These are phyloP conservation scores for Petaurus breviceps DNA, from an alignment of 2,113 vertebrate species.

Conservation along the genomic window DNA sequence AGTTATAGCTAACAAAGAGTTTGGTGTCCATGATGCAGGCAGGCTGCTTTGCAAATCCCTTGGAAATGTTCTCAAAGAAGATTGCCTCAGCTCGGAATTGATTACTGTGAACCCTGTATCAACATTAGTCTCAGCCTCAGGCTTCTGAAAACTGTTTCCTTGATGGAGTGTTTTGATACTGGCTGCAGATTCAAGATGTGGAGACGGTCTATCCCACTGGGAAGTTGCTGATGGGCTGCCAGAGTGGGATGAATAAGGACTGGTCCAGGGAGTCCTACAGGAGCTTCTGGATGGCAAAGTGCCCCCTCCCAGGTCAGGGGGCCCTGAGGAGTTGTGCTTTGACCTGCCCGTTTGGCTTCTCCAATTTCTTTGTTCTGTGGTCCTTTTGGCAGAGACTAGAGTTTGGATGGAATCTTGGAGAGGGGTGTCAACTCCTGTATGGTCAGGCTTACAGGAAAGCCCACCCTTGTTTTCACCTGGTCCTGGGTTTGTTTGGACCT, in stretches of 20 bases:
- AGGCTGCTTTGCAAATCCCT: conserved; percentile 58
- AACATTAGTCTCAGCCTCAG: conserved; percentile 88
- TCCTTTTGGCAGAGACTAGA: not conserved
- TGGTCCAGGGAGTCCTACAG: conserved; percentile 77
- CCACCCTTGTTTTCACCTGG: conserved; percentile 71
- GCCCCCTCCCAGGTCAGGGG: conserved; percentile 34
- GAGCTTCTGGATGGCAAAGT: conserved; percentile 57
- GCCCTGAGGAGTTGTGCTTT: not conserved
- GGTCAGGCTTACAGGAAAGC: conserved; percentile 73
- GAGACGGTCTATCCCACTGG: not conserved
- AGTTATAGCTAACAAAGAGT: not conserved
- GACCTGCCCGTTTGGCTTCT: conserved; percentile 23
- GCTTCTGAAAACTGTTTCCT: conserved; percentile 35
- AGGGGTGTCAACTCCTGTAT: rapidly evolving
- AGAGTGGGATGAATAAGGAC: conserved; percentile 65
- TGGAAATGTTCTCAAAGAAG: conserved; percentile 58
- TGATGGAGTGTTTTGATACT: conserved; percentile 54
- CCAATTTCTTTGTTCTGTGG: conserved; percentile 8
- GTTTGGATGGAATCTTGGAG: not conserved
- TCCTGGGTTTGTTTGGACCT: conserved; percentile 87
- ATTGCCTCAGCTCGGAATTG: not conserved
- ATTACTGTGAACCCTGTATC: conserved; percentile 88
- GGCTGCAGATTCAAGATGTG: not conserved
- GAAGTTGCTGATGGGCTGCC: conserved; percentile 65
- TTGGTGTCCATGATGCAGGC: not conserved